These are phyloP conservation scores for Mystacornis crossleyi DNA, from an alignment of 2,113 vertebrate genomes.

Conservation along the genomic window DNA sequence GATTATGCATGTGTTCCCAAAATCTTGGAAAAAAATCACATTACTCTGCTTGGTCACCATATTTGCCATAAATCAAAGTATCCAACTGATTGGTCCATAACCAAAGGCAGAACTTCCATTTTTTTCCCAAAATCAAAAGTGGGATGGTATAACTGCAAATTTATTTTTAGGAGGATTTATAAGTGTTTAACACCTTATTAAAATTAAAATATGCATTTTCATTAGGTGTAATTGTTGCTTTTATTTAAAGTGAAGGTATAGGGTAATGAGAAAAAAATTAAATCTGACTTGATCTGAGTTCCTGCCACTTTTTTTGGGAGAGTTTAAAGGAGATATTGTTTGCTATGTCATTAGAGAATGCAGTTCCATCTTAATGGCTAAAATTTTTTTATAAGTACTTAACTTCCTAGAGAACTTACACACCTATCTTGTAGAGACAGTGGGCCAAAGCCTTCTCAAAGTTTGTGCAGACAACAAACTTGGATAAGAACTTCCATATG, in stretches of 20 bases:
- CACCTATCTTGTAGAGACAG: fast-evolving
- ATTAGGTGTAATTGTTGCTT: not conserved
- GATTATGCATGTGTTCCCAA: not conserved
- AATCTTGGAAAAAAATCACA: not conserved
- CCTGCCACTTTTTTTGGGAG: not conserved
- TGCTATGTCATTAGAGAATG: not conserved
- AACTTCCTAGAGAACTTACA: not conserved
- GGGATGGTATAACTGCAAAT: not conserved
- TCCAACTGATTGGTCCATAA: not conserved
- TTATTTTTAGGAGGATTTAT: not conserved
- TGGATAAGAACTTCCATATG: not conserved
- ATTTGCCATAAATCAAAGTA: not conserved
- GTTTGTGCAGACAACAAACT: not conserved
- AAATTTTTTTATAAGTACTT: not conserved
- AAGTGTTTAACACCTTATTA: not conserved
- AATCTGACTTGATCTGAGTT: not conserved
- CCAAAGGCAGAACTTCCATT: not conserved
- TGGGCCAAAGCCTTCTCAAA: not conserved
- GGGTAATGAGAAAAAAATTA: not conserved
- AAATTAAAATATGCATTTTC: not conserved
- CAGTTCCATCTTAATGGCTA: not conserved
- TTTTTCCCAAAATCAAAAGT: not conserved
- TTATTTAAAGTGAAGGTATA: not conserved
- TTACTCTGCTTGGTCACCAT: not conserved
- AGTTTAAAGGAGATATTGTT: not conserved